Evolutionary conservation across 2,888 invertebrate genomes (phyloP).

Genomic region (Tetrapedia diversipes): DNA sequence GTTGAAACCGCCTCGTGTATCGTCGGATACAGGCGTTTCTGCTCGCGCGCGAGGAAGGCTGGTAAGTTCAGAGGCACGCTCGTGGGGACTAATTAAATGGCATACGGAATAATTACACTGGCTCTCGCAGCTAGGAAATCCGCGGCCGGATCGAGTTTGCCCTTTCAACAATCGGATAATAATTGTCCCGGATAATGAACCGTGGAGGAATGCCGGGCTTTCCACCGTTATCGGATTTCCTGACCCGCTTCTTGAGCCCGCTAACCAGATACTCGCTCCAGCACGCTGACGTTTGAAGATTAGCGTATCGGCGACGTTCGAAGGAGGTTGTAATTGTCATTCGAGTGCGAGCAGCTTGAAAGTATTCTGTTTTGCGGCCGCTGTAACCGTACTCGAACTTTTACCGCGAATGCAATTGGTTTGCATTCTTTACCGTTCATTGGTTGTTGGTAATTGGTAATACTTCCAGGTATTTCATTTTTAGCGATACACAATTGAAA

Average conservation of each 20-base stretch:
- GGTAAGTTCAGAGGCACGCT: slow-evolving; percentile 23
- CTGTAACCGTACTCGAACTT: too few relatives aligned
- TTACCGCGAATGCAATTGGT: too few relatives aligned
- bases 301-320: background rate
- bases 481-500: too few relatives aligned
- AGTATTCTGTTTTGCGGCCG: too few relatives aligned
- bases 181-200: slow-evolving; percentile 58
- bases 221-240: slow-evolving; percentile 39
- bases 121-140: slow-evolving; percentile 53
- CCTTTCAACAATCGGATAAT: slow-evolving; percentile 54
- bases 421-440: too few relatives aligned
- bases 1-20: slow-evolving; percentile 34
- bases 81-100: slow-evolving; percentile 67
- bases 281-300: slow-evolving; percentile 9
- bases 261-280: background rate
- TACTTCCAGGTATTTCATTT: too few relatives aligned
- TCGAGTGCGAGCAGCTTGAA: too few relatives aligned
- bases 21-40: slow-evolving; percentile 8
- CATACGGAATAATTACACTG: slow-evolving; percentile 69
- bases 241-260: slow-evolving; percentile 10
- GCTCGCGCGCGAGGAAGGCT: background rate
- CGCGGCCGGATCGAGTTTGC: slow-evolving; percentile 57
- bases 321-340: too few relatives aligned
- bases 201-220: slow-evolving; percentile 41
- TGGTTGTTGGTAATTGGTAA: too few relatives aligned